phyloP scores from a whole-genome alignment of 2,113 vertebrate genomes.

The Anoura caudifer region DNA sequence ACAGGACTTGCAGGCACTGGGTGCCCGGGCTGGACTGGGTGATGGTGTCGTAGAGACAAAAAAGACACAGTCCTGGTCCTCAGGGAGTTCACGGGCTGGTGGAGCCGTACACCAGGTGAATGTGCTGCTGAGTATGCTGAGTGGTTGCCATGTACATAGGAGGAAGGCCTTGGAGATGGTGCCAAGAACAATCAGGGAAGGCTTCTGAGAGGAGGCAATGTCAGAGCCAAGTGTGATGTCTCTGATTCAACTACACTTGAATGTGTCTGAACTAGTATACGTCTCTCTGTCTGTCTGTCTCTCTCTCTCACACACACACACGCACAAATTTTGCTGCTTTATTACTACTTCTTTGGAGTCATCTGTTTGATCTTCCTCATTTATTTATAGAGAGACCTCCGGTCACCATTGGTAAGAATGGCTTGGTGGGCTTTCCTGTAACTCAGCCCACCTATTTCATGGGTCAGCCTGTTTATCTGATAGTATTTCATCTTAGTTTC shows the following conservation, averaged over 20 bases:
- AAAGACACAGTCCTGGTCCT: neutral
- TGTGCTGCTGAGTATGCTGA: neutral
- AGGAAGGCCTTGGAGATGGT: neutral
- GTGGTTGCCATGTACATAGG: fast-evolving
- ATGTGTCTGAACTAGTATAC: neutral
- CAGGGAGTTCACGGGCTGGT: neutral
- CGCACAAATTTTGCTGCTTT: neutral
- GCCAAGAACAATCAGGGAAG: neutral
- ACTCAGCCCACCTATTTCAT: neutral
- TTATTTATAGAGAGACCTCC: neutral
- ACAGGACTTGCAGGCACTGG: neutral
- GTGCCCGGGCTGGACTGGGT: neutral
- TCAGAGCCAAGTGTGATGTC: neutral
- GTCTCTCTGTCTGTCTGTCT: too few relatives aligned
- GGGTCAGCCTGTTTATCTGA: neutral
- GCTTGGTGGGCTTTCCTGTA: neutral
- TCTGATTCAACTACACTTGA: neutral
- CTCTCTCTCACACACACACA: neutral
- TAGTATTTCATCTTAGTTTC: neutral
- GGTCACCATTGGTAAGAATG: neutral
- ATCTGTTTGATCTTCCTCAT: neutral
- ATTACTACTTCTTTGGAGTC: neutral
- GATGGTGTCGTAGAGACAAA: neutral
- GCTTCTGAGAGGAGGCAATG: neutral
- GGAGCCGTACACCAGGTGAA: neutral